Evolutionary conservation across 2,113 vertebrate genomes (phyloP).

Genomic region (Psilopogon haemacephalus): DNA sequence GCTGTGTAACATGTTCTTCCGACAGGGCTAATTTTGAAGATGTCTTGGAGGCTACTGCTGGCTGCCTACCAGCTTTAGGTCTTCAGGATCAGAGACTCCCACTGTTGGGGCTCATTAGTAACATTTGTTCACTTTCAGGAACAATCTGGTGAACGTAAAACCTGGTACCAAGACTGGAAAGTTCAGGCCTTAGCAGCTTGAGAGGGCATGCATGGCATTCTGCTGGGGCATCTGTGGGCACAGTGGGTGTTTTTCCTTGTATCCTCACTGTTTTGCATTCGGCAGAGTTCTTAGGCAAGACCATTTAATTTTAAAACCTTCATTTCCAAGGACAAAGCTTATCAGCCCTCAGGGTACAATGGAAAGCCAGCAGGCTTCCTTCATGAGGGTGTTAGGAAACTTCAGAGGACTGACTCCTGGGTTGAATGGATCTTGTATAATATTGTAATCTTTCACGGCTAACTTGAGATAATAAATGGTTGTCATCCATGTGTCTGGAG

Average conservation of each 20-base stretch:
- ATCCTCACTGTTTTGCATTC: background rate
- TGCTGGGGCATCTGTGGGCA: background rate
- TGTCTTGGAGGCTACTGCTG: background rate
- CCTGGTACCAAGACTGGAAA: background rate
- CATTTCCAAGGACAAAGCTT: background rate
- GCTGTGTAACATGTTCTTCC: conserved; percentile 10
- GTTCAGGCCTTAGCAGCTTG: background rate
- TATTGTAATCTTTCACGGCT: conserved; percentile 45
- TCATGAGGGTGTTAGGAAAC: background rate
- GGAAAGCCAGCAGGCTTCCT: conserved; percentile 11
- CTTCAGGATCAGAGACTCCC: background rate
- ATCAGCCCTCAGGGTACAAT: background rate
- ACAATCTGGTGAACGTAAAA: background rate
- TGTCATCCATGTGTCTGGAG: conserved; percentile 42
- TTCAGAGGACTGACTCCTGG: conserved; percentile 17
- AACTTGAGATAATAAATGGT: conserved; percentile 43
- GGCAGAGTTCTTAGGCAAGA: background rate
- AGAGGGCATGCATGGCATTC: background rate
- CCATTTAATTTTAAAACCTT: conserved; percentile 43
- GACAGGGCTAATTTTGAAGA: background rate
- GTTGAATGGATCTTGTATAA: conserved; percentile 40
- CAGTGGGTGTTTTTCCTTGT: background rate
- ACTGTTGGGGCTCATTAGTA: rapidly evolving
- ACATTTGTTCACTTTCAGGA: background rate
- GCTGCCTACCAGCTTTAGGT: background rate